Base-by-base conservation (phyloP, 2,888 invertebrate genomes). In the Calliphora vomitoria region DNA sequence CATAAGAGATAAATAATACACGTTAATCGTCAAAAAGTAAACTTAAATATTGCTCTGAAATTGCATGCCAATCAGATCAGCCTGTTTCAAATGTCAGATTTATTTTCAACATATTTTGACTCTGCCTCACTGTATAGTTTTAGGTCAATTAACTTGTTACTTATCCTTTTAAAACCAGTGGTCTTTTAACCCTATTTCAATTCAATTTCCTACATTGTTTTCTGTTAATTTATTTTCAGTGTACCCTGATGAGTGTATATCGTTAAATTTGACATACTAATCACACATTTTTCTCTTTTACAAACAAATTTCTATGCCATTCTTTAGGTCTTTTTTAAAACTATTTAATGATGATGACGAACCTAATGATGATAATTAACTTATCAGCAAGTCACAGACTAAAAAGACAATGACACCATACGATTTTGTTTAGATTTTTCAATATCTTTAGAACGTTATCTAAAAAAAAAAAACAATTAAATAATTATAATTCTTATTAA, bases 401-500 rank as follows among this genome's bases (percentile, higher is more conserved):
- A n/a, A n/a, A 50, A 0, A 50, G n/a, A n/a, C 50, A 50, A 50
- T 50, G 50, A 50, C 50, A 50, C 50, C 50, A n/a, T 50, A 50
- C 8, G n/a, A 50, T n/a, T 50, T 50, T n/a, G n/a, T 50, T 50
- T 50, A n/a, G 50, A 50, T 50, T 50, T n/a, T n/a, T n/a, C n/a
- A n/a, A 44, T 11, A 50, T n/a, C n/a, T 50, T 50, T n/a, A 15
- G 6, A n/a, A n/a, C 3, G 11, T 11, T 44, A 44, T 0, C 44
- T 44, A 44, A 44, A 10, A 44, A 44, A 4, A 8, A 44, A 8
- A 10, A 50, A 6, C 8, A 50, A 50, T 6, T n/a, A n/a, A 15
- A 50, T 50, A 50, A 50, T n/a, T 50, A 50, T 50, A 50, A 50
- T 50, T 50, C 50, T 50, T 50, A n/a, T 50, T 50, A 50, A 50